A percentile compares a stretch with the other conserved stretches of the same genome.
Evolutionary conservation across 1,140 invertebrate species (phyloP).

Genomic region (Neomicropteryx cornuta): DNA sequence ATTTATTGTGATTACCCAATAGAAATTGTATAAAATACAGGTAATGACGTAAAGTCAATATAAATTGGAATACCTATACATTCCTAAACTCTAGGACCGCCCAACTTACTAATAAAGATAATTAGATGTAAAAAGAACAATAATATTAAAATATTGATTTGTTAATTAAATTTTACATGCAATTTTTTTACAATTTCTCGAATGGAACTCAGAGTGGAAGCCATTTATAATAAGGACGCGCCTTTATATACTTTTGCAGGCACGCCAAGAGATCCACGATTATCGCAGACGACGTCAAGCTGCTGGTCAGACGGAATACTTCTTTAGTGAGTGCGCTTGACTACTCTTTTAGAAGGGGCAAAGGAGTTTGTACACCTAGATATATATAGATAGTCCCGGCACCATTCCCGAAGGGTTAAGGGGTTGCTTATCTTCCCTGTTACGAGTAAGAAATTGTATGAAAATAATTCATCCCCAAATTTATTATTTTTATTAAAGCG

Average conservation of each 20-base stretch:
- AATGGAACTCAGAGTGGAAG: background rate
- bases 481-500: too few relatives aligned
- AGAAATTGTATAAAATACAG: too few relatives aligned
- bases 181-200: background rate
- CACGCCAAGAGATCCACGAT: conserved; percentile 41
- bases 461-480: too few relatives aligned
- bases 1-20: too few relatives aligned
- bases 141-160: background rate
- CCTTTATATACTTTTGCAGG: conserved; percentile 21
- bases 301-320: conserved; percentile 38
- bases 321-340: conserved; percentile 38
- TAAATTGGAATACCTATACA: too few relatives aligned
- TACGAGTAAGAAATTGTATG: too few relatives aligned
- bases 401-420: too few relatives aligned
- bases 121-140: background rate
- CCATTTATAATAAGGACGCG: background rate
- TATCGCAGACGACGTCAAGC: conserved; percentile 40
- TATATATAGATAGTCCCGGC: too few relatives aligned
- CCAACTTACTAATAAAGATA: background rate
- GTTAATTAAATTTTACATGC: background rate
- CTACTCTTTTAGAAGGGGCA: too few relatives aligned
- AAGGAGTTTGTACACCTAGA: too few relatives aligned
- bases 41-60: too few relatives aligned
- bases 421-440: too few relatives aligned
- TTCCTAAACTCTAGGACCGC: background rate